These are phyloP conservation scores for Xanthorhoe spadicearia DNA, from an alignment of 2,888 invertebrate genomes.

Conservation along the genomic window DNA sequence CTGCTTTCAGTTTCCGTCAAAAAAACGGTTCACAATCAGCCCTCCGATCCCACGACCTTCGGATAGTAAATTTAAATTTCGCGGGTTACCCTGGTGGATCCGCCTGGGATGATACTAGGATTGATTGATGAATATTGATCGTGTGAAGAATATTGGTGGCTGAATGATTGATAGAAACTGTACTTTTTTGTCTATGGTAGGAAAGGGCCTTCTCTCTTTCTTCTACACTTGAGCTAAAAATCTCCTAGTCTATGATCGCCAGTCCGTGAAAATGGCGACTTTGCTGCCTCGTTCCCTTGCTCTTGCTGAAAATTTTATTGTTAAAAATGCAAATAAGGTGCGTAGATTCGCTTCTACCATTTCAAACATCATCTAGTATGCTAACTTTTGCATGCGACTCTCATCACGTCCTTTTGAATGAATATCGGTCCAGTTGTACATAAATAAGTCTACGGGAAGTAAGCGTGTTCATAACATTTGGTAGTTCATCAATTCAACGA, in stretches of 20 bases:
- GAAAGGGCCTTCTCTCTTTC: too few relatives aligned
- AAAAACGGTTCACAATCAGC: too few relatives aligned
- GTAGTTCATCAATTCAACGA: not conserved
- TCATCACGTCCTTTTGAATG: not conserved
- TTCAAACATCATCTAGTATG: not conserved
- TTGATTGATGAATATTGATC: too few relatives aligned
- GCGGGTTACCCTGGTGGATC: too few relatives aligned
- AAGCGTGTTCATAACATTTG: not conserved
- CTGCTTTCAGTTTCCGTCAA: too few relatives aligned
- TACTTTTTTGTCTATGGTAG: too few relatives aligned
- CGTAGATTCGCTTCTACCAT: constrained; percentile 43
- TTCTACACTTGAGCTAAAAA: too few relatives aligned
- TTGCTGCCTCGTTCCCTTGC: constrained; percentile 89
- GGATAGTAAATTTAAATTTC: too few relatives aligned
- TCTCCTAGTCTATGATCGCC: constrained; percentile 22
- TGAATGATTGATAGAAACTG: too few relatives aligned
- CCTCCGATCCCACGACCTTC: too few relatives aligned
- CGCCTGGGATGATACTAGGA: too few relatives aligned
- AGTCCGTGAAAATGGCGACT: constrained; percentile 88
- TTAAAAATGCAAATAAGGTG: constrained; percentile 91
- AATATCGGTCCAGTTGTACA: not conserved
- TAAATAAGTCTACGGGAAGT: not conserved
- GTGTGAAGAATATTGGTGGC: too few relatives aligned
- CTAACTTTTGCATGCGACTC: not conserved
- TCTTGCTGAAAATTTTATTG: constrained; percentile 88